Evolutionary conservation across 2,888 invertebrate species (phyloP), one percentile per base, ranked within the genome.

Genomic region (Phytoseiulus persimilis): DNA sequence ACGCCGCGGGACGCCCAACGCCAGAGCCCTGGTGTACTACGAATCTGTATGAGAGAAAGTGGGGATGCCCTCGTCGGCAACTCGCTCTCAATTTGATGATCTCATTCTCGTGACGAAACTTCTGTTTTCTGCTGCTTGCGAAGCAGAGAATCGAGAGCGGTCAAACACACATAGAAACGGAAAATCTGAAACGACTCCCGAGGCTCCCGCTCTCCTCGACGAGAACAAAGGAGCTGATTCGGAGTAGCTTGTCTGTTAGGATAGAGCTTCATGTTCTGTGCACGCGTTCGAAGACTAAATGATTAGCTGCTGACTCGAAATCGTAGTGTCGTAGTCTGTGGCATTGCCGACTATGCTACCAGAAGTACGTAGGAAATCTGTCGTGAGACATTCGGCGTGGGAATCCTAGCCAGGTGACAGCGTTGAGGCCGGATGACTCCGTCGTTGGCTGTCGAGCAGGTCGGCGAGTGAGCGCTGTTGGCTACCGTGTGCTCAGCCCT

Each of bases 351-450:
- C 65, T 65, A 23, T 23, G 65, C 65, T 65, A 65, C 65, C 65
- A 65, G 65, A 14, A 23, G 18, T 65, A 65, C 28, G 18, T 65
- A 65, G 65, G 18, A 65, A 23, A 3, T 65, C 65, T 65, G 65
- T 65, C 65, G 65, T 65, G 65, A 65, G 65, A 23, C 5, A 65
- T 65, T 65, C 65, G 65, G 65, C 65, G 65, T 65, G 65, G 65
- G 65, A 65, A 65, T 65, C 65, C 65, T 65, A 65, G 65, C 65
- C 65, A 65, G 65, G 65, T 65, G 65, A 65, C 65, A 65, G 65
- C 65, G 65, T 23, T 65, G 65, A 65, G 65, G 65, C 65, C 65
- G 65, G 65, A 65, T 65, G 65, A 65, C 65, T 65, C 28, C 65
- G 65, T 65, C 65, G 65, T 65, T 65, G 65, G 65, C 18, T 65